Evolutionary conservation across 2,113 vertebrate species (phyloP).

Genomic region (Tyto alba): DNA sequence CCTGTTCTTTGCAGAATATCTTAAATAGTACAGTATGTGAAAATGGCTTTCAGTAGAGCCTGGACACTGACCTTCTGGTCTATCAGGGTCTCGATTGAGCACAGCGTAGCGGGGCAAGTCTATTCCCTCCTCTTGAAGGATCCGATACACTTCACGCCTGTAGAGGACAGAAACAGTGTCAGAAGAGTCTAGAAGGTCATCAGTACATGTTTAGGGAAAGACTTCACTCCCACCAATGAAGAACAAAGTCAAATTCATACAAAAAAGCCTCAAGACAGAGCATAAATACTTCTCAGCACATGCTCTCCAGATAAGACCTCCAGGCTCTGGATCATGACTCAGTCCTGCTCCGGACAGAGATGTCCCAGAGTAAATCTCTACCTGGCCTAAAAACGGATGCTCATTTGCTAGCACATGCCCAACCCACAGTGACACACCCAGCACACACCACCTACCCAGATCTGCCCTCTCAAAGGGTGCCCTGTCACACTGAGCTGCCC

Average conservation of each 20-base stretch:
- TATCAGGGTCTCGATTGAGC: constrained; percentile 94
- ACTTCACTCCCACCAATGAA: neutral
- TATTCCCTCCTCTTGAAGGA: constrained; percentile 95
- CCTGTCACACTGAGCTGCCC: neutral
- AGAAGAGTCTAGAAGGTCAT: neutral
- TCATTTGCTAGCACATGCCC: neutral
- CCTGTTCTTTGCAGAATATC: neutral
- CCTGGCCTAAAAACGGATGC: neutral
- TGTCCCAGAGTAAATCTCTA: neutral
- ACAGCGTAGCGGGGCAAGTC: constrained; percentile 96
- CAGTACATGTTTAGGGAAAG: neutral
- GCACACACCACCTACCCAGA: neutral
- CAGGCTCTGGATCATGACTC: neutral
- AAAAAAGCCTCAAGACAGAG: neutral
- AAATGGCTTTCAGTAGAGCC: neutral
- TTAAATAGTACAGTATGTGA: neutral
- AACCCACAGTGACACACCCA: neutral
- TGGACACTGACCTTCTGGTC: constrained; percentile 84
- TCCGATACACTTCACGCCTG: constrained; percentile 97
- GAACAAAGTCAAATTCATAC: neutral
- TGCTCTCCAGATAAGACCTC: neutral
- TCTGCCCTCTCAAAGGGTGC: neutral
- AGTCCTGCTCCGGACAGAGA: neutral
- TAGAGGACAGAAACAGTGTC: neutral
- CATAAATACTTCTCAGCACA: neutral